phyloP scores from a whole-genome alignment of 2,888 invertebrate genomes.

The Scotopteryx bipunctaria region DNA sequence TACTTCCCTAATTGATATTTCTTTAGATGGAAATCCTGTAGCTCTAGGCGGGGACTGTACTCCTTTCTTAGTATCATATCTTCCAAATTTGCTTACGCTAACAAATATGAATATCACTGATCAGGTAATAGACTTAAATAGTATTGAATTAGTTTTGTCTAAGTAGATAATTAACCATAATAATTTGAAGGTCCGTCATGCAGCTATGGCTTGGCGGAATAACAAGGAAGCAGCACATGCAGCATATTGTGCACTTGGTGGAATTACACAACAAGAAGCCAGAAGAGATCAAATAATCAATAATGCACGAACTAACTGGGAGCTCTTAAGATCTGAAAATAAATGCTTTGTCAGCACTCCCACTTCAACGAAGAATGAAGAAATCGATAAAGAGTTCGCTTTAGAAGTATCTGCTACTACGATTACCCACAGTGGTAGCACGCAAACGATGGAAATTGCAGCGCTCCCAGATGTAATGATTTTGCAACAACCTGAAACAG shows the following conservation, averaged over 20 bases:
- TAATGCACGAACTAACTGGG: slow-evolving; percentile 94
- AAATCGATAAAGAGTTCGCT: slow-evolving; percentile 61
- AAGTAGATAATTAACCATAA: neutral
- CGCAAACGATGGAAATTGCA: slow-evolving; percentile 55
- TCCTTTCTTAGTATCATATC: slow-evolving; percentile 91
- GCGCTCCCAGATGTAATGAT: slow-evolving; percentile 60
- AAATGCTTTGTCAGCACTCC: slow-evolving; percentile 76
- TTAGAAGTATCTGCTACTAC: slow-evolving; percentile 50
- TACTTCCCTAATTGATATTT: slow-evolving; percentile 89
- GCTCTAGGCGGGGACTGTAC: slow-evolving; percentile 91
- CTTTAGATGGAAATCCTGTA: slow-evolving; percentile 93
- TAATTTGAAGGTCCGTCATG: slow-evolving; percentile 82
- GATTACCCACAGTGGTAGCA: slow-evolving; percentile 45
- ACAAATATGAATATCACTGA: slow-evolving; percentile 92
- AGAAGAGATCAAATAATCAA: slow-evolving; percentile 92
- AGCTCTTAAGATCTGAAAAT: slow-evolving; percentile 86
- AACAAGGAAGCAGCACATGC: slow-evolving; percentile 89
- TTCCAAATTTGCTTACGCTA: slow-evolving; percentile 88
- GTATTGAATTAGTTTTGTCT: no score
- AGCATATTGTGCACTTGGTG: slow-evolving; percentile 85
- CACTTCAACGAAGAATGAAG: slow-evolving; percentile 59
- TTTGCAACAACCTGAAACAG: slow-evolving; percentile 58
- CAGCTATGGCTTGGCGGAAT: slow-evolving; percentile 91
- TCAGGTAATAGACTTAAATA: slow-evolving; percentile 70
- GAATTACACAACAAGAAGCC: slow-evolving; percentile 82